These are phyloP conservation scores for Sminthurinus signatus DNA, from an alignment of 1,140 invertebrate species.

Conservation along the genomic window DNA sequence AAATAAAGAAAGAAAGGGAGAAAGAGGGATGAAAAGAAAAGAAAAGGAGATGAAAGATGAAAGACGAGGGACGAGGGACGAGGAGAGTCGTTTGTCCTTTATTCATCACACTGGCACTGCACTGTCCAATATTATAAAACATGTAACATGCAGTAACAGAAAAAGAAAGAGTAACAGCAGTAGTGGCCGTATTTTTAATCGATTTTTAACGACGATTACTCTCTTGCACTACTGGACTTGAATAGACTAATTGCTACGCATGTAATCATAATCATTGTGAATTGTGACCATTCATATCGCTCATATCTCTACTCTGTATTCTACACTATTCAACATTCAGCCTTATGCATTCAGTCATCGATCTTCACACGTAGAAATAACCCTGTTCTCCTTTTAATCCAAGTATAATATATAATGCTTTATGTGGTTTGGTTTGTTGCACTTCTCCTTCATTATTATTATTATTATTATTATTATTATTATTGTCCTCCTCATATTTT, in stretches of 20 bases:
- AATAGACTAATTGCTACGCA: conserved; percentile 32
- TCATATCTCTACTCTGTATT: neutral
- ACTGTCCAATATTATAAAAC: no score
- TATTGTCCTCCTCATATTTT: no score
- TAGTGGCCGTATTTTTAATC: conserved; percentile 20
- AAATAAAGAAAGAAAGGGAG: neutral
- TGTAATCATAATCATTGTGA: conserved; percentile 21
- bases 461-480: no score
- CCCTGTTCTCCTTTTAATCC: neutral
- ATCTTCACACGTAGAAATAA: neutral
- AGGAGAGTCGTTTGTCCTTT: no score
- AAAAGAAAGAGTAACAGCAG: neutral
- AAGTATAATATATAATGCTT: no score
- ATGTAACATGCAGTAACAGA: no score
- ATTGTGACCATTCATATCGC: conserved; percentile 14
- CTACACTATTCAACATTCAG: neutral
- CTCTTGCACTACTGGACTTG: conserved; percentile 16
- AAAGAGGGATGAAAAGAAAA: neutral
- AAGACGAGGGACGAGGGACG: neutral
- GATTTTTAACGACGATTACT: conserved; percentile 36
- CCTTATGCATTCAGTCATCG: conserved; percentile 2
- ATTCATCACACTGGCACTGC: no score
- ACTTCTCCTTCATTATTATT: no score
- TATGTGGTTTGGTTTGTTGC: no score
- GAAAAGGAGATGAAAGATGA: neutral